These are phyloP conservation scores for Arrhopalites spinosus DNA, from an alignment of 2,888 invertebrate species.

Conservation along the genomic window DNA sequence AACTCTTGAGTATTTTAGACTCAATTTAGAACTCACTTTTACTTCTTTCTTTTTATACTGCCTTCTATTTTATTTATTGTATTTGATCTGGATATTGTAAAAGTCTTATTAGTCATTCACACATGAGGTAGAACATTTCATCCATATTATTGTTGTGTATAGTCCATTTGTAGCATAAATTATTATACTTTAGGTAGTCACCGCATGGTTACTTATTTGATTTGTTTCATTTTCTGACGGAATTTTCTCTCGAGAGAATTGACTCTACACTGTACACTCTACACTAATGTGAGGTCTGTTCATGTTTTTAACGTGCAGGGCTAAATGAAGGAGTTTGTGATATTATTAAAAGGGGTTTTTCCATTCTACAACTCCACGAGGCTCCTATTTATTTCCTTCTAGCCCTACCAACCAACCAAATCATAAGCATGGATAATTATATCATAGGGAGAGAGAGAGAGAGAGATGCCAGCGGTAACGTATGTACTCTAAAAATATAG, in stretches of 20 bases:
- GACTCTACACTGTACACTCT: constrained; percentile 44
- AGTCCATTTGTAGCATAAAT: too few relatives aligned
- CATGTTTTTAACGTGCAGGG: constrained; percentile 28
- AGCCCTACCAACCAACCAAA: constrained; percentile 6
- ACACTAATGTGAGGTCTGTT: too few relatives aligned
- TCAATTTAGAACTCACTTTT: neutral
- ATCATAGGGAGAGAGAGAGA: neutral
- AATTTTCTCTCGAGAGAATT: constrained; percentile 52
- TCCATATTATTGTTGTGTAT: too few relatives aligned
- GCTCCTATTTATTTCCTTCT: too few relatives aligned
- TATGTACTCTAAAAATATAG: neutral
- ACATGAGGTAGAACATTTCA: neutral
- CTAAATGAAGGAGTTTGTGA: constrained; percentile 46
- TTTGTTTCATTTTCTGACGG: constrained; percentile 48
- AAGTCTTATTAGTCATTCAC: neutral
- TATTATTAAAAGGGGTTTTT: constrained; percentile 16
- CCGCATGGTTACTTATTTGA: constrained; percentile 42
- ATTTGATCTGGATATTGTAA: neutral
- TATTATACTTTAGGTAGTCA: too few relatives aligned
- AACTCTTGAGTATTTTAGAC: too few relatives aligned
- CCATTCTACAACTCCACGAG: neutral
- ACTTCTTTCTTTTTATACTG: neutral
- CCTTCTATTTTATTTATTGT: too few relatives aligned
- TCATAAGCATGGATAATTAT: constrained; percentile 28
- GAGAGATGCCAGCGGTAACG: neutral